phyloP scores from a whole-genome alignment of 2,888 invertebrate genomes.

The Bombylius major region DNA sequence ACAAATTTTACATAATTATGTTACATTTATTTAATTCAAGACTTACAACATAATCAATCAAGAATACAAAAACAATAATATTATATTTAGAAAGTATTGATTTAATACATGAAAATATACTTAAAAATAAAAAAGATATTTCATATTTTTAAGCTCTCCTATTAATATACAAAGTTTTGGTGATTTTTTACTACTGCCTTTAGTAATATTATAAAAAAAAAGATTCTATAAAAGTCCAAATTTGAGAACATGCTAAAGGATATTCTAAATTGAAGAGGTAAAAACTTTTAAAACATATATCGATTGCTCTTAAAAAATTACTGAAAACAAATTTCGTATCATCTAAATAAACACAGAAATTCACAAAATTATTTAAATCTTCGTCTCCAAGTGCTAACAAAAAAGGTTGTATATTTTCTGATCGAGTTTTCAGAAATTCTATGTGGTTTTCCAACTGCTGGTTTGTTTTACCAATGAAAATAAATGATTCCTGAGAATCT shows the following conservation, averaged over 20 bases:
- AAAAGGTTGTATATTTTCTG: neutral
- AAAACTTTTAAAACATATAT: constrained; percentile 1
- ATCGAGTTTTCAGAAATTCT: neutral
- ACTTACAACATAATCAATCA: no score
- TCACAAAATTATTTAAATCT: neutral
- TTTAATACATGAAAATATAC: no score
- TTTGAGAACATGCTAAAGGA: neutral
- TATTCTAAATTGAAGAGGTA: constrained; percentile 2
- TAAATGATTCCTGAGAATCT: neutral
- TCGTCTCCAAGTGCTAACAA: neutral
- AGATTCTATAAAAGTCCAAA: no score
- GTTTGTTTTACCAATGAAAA: neutral
- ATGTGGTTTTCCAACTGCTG: constrained; percentile 1
- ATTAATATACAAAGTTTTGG: no score
- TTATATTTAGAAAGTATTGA: no score
- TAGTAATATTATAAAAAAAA: no score
- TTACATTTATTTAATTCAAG: no score
- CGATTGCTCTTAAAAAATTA: neutral
- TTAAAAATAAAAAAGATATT: no score
- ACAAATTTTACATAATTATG: no score
- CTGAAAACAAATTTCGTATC: neutral
- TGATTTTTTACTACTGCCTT: no score
- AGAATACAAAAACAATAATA: no score
- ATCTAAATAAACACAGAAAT: neutral
- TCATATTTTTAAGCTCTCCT: no score